These are phyloP conservation scores for Ataeniobius toweri DNA, from an alignment of 2,797 vertebrate genomes.

Conservation along the genomic window DNA sequence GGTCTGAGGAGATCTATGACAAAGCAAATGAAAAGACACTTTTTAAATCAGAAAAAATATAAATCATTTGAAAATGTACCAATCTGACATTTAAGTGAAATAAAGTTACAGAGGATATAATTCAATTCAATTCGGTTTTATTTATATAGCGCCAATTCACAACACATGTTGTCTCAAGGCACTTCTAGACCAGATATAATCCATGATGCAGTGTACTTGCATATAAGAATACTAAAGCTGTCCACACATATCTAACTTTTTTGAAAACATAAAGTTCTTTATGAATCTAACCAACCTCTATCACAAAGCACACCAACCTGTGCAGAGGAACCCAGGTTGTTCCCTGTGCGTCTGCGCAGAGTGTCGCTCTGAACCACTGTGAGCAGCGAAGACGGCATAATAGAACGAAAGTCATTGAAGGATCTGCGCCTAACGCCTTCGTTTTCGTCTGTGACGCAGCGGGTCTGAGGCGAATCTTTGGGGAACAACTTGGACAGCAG, in stretches of 20 bases:
- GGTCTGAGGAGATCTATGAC: slow-evolving; percentile 87
- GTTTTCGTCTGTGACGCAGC: slow-evolving; percentile 82
- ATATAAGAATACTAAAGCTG: background rate
- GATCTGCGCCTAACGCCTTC: slow-evolving; percentile 91
- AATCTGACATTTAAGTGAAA: background rate
- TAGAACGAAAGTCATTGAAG: slow-evolving; percentile 97
- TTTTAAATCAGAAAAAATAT: background rate
- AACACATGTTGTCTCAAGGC: too few species aligned
- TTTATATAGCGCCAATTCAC: too few species aligned
- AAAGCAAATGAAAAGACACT: slow-evolving; percentile 27
- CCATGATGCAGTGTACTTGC: too few species aligned
- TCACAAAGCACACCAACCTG: slow-evolving; percentile 51
- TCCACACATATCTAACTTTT: background rate
- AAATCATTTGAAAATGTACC: background rate
- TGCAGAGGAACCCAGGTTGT: slow-evolving; percentile 58
- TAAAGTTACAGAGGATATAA: background rate
- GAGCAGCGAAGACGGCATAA: slow-evolving; percentile 91
- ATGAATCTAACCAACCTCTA: background rate
- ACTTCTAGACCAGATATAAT: too few species aligned
- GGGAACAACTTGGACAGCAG: slow-evolving; percentile 94
- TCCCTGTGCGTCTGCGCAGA: slow-evolving; percentile 69
- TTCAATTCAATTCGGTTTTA: too few species aligned
- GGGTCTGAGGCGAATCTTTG: slow-evolving; percentile 80
- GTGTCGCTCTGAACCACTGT: slow-evolving; percentile 89
- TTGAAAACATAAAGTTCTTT: slow-evolving; percentile 11